phyloP scores from a whole-genome alignment of 2,888 invertebrate species.

The Conchocele bisecta region DNA sequence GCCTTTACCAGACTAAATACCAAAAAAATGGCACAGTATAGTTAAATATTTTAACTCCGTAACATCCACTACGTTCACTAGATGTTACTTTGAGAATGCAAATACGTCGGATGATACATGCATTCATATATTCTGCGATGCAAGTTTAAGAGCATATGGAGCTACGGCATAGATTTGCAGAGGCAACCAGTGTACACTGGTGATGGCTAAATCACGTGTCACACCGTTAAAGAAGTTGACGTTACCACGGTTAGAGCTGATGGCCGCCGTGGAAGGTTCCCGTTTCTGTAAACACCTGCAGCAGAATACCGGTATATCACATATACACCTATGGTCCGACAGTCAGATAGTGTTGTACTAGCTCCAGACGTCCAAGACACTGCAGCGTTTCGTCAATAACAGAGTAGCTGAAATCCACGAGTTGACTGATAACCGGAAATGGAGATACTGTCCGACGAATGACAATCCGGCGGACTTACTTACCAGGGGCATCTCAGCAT shows the following conservation, averaged over 20 bases:
- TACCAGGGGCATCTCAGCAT: conserved; percentile 25
- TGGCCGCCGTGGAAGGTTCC: conserved; percentile 41
- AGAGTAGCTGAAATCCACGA: conserved; percentile 19
- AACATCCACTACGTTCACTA: too few species aligned
- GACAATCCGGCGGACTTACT: conserved; percentile 35
- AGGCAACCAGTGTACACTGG: conserved; percentile 4
- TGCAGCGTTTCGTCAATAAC: conserved; percentile 23
- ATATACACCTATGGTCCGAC: too few species aligned
- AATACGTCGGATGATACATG: too few species aligned
- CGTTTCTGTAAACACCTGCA: conserved; percentile 25
- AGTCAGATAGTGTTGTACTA: conserved; percentile 34
- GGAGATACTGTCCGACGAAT: conserved; percentile 33
- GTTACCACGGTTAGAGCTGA: conserved; percentile 41
- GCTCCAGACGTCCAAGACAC: conserved; percentile 16
- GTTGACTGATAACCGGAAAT: neutral
- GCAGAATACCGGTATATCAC: too few species aligned
- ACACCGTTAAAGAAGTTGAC: conserved; percentile 37
- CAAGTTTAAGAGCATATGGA: conserved; percentile 21
- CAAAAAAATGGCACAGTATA: too few species aligned
- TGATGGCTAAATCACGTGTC: conserved; percentile 33
- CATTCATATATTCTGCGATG: conserved; percentile 8
- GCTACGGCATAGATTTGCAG: conserved; percentile 30
- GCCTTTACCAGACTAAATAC: too few species aligned
- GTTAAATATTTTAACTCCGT: too few species aligned
- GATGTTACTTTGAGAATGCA: too few species aligned